These are phyloP conservation scores for Phrynocephalus guinanensis DNA, from an alignment of 2,797 vertebrate genomes.

Conservation along the genomic window DNA sequence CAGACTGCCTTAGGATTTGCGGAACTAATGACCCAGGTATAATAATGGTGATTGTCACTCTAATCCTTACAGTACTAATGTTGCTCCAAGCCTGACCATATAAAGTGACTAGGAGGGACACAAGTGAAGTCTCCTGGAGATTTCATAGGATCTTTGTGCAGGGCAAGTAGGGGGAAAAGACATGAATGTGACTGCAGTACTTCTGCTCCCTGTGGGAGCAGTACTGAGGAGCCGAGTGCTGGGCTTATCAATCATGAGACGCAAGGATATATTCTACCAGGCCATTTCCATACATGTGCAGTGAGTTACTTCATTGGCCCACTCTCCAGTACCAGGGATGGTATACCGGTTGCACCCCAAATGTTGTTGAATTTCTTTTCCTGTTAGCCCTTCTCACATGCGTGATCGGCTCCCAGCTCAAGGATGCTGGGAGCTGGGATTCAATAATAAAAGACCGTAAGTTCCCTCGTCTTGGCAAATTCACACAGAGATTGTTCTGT, in stretches of 20 bases:
- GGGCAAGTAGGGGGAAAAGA: background rate
- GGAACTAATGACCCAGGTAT: constrained; percentile 18
- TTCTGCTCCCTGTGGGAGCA: background rate
- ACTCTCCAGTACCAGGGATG: background rate
- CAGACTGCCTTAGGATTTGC: constrained; percentile 26
- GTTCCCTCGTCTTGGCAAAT: background rate
- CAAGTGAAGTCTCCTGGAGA: background rate
- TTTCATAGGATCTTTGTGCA: background rate
- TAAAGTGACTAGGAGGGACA: background rate
- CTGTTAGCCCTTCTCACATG: background rate
- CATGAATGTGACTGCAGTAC: background rate
- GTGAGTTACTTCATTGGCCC: background rate
- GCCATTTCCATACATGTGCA: background rate
- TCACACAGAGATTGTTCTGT: background rate
- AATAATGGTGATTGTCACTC: constrained; percentile 1
- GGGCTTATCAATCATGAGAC: background rate
- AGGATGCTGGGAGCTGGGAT: too few relatives aligned
- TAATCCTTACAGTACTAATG: background rate
- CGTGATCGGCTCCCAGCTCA: too few relatives aligned
- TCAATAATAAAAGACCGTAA: background rate
- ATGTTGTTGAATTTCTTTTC: background rate
- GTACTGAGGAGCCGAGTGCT: background rate
- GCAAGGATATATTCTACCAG: background rate
- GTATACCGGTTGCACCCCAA: too few relatives aligned
- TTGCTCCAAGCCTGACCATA: background rate